These are phyloP conservation scores for Pristionchus mayeri DNA, from an alignment of 2,888 invertebrate species.

Conservation along the genomic window DNA sequence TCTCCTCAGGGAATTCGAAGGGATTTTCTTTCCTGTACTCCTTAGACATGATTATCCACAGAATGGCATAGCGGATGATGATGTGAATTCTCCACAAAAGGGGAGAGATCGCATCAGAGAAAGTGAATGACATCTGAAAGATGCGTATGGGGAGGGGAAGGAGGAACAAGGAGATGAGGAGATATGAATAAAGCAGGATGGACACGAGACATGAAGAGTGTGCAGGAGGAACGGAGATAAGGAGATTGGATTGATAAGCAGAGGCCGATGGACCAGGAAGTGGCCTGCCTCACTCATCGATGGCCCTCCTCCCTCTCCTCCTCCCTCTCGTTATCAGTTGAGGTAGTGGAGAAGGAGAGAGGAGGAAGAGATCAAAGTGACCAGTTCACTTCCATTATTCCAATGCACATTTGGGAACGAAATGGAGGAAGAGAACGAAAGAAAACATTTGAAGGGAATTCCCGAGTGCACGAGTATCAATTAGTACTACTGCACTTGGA, in stretches of 20 bases:
- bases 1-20: background rate
- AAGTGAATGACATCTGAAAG: background rate
- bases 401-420: background rate
- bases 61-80: background rate
- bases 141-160: background rate
- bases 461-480: background rate
- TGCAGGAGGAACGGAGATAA: no score
- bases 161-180: background rate
- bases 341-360: no score
- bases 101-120: background rate
- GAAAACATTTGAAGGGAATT: background rate
- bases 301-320: background rate
- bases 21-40: background rate
- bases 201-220: no score
- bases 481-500: background rate
- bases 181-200: no score
- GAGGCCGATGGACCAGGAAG: background rate
- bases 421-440: background rate
- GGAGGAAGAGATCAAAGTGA: background rate
- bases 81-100: background rate
- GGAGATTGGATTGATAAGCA: no score
- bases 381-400: background rate
- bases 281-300: background rate
- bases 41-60: background rate
- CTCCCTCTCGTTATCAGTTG: background rate